Evolutionary conservation across 2,888 invertebrate species (phyloP).

Genomic region (Danaus chrysippus): DNA sequence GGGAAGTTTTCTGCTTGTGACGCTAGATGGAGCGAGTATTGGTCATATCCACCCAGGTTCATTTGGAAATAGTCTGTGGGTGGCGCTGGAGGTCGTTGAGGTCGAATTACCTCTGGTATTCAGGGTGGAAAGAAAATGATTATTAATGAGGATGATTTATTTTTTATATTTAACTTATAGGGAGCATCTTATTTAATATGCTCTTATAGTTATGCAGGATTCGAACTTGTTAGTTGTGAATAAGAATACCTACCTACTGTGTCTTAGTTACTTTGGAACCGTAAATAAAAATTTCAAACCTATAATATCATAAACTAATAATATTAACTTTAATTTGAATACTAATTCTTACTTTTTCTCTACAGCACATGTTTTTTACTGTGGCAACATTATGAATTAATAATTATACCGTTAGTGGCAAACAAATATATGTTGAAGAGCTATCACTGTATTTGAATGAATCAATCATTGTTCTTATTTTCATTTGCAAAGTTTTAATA

Average conservation of each 20-base stretch:
- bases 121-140: background rate
- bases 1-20: slow-evolving; percentile 57
- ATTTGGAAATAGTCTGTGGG: slow-evolving; percentile 94
- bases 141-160: background rate
- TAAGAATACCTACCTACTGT: too few relatives aligned
- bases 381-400: too few relatives aligned
- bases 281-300: too few relatives aligned
- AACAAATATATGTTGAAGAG: background rate
- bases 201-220: too few relatives aligned
- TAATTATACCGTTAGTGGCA: too few relatives aligned
- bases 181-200: too few relatives aligned
- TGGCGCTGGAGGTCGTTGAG: slow-evolving; percentile 92
- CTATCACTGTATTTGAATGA: background rate
- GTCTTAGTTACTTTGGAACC: too few relatives aligned
- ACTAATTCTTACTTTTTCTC: too few relatives aligned
- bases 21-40: slow-evolving; percentile 81
- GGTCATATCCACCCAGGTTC: slow-evolving; percentile 91
- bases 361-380: too few relatives aligned
- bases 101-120: slow-evolving; percentile 87
- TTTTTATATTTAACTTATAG: background rate
- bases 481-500: background rate
- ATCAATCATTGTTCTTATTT: background rate
- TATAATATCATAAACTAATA: too few relatives aligned
- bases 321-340: too few relatives aligned
- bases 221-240: too few relatives aligned